Percentiles rank a stretch among this genome's conserved stretches.
These are phyloP conservation scores for Bombus superbus DNA, from an alignment of 1,140 invertebrate species.

Conservation along the genomic window DNA sequence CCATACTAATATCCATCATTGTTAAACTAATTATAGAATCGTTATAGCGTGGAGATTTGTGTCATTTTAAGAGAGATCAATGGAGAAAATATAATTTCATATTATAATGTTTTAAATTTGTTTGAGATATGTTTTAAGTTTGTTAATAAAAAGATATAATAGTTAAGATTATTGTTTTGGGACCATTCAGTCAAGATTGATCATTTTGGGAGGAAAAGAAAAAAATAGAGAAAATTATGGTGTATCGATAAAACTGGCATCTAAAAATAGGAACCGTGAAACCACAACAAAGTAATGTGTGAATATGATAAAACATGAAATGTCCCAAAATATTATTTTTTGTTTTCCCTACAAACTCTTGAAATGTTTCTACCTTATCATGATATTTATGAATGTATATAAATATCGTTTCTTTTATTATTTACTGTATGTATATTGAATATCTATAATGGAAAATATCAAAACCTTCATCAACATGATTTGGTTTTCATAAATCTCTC, in stretches of 20 bases:
- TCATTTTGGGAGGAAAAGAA: neutral
- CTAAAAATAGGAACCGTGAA: slow-evolving; percentile 54
- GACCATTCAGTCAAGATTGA: neutral
- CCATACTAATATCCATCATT: neutral
- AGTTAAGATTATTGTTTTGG: neutral
- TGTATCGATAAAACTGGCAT: slow-evolving; percentile 23
- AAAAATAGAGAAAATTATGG: slow-evolving; percentile 19
- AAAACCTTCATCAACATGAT: neutral
- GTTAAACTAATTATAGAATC: neutral
- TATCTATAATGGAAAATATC: neutral
- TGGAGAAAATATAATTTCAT: neutral
- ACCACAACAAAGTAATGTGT: slow-evolving; percentile 25
- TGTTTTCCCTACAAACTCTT: neutral
- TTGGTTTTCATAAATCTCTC: neutral
- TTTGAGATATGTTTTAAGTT: neutral
- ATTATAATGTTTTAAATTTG: too few relatives aligned
- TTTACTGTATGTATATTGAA: neutral
- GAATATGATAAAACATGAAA: slow-evolving; percentile 17
- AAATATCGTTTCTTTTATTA: neutral
- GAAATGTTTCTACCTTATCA: neutral
- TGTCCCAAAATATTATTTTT: slow-evolving; percentile 24
- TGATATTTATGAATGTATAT: neutral
- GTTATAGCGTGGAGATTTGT: neutral
- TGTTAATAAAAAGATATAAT: neutral
- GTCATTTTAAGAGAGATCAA: neutral